Evolutionary conservation across 2,888 invertebrate species (phyloP), one percentile per base, ranked within the genome.

Genomic region (Oligia fasciuncula): DNA sequence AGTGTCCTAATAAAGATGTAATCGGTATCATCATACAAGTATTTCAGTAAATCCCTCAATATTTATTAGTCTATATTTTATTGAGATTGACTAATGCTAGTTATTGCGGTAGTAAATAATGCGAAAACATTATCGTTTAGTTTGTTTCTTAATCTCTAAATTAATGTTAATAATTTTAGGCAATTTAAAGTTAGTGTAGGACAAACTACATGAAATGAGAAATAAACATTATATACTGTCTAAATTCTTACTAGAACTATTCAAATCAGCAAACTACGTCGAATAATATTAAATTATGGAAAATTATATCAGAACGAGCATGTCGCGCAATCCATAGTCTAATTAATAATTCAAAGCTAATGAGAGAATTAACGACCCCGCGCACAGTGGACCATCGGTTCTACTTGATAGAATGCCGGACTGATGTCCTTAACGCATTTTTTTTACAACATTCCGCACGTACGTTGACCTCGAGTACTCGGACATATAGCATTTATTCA

Each of bases 361-460:
- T 94, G 92, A 93, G 84, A 91, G 90, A 93, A 92, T 91, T 93
- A 93, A 94, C 93, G 93, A 94, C 92, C 92, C 88, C 91, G 88
- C 89, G 89, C 89, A 89, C 91, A 92, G 89, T 91, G 90, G 90
- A 93, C 91, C 91, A 91, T 91, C 91, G 91, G 80, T 91, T 91
- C 89, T 90, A 91, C 91, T 92, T 93, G 93, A 94, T 93, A 94
- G 93, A 94, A 90, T 91, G 91, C 85, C 91, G 89, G 93, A 93
- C 91, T 92, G 92, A 93, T 94, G 95, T 96, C 95, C 95, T 96
- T 95, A 94, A 92, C 93, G 92, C 91, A 94, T 95, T 96, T 96
- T 60, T 60, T 96, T 96, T 96, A 95, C 93, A 94, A 93, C 95
- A 96, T 96, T 95, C 95, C 94, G 84, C 86, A 88, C 92, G 96